Base-by-base conservation (phyloP, 2,888 invertebrate species). In the Spodoptera exigua region DNA sequence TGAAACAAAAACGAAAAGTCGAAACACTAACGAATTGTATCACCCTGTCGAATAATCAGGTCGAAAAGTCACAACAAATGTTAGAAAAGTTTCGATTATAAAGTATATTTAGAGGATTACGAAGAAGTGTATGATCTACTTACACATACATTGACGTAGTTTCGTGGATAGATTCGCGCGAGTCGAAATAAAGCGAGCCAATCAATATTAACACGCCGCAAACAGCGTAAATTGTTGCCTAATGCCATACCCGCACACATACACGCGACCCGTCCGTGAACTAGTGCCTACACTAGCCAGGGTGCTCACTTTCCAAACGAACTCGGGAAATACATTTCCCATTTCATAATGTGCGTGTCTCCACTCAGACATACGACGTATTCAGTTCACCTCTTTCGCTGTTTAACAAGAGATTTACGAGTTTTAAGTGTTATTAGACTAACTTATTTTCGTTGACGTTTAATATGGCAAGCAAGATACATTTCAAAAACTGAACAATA, bases 141-240 rank as follows among this genome's bases (percentile, higher is more conserved):
- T 69, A 66, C 61, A 67, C 71, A 56, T 70, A 75, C 49, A 64
- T 67, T 82, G 84, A 82, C 80, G 76, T 81, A 88, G 88, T 90
- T 89, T 86, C 83, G 87, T 84, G 86, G 87, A 91, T 92, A 90
- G 90, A 92, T 90, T 90, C 88, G 89, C 89, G 88, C 88, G 88
- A 91, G 92, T 91, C 91, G 90, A 92, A 94, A 93, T 94, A 94
- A 93, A 93, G 93, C 93, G 91, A 91, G 92, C 93, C 93, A 93
- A 94, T 94, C 94, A 94, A 94, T 94, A 94, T 93, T 92, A 93
- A 94, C 93, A 94, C 93, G 89, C 94, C 93, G 89, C 94, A 93
- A 94, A 93, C 94, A 93, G 93, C 93, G 94, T 93, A 93, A 94
- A 94, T 93, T 93, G 93, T 94, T 93, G 93, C 93, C 93, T 93